Evolutionary conservation across 2,888 invertebrate genomes (phyloP).

Genomic region (Sepioteuthis lessoniana): DNA sequence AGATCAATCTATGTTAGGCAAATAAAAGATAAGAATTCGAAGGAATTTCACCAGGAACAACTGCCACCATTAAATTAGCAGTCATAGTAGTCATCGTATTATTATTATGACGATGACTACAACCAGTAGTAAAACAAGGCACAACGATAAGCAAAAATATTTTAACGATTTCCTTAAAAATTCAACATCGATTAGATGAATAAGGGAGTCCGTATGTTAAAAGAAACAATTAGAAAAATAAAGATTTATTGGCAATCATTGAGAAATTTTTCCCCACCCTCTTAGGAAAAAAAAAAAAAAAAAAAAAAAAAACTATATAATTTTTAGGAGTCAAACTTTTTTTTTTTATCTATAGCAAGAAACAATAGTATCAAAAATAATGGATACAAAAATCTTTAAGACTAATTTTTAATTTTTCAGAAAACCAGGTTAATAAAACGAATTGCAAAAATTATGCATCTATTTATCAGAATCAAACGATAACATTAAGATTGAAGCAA

Average conservation of each 20-base stretch:
- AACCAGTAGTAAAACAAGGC: background rate
- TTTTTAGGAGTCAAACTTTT: too few relatives aligned
- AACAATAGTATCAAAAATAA: too few relatives aligned
- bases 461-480: too few relatives aligned
- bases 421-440: too few relatives aligned
- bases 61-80: slow-evolving; percentile 14
- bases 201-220: background rate
- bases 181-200: background rate
- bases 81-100: background rate
- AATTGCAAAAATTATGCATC: too few relatives aligned
- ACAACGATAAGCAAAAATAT: background rate
- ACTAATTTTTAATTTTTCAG: too few relatives aligned
- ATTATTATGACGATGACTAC: background rate
- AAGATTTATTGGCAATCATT: background rate
- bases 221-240: background rate
- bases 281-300: background rate
- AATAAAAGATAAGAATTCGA: background rate
- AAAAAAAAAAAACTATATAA: too few relatives aligned
- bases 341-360: too few relatives aligned
- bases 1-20: too few relatives aligned
- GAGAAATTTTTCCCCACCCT: too few relatives aligned
- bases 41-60: background rate
- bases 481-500: too few relatives aligned
- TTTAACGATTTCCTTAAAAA: background rate
- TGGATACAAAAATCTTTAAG: too few relatives aligned